Percentiles rank a stretch among this genome's conserved stretches.
Evolutionary conservation across 2,888 invertebrate species (phyloP).

Genomic region (Dione juno): DNA sequence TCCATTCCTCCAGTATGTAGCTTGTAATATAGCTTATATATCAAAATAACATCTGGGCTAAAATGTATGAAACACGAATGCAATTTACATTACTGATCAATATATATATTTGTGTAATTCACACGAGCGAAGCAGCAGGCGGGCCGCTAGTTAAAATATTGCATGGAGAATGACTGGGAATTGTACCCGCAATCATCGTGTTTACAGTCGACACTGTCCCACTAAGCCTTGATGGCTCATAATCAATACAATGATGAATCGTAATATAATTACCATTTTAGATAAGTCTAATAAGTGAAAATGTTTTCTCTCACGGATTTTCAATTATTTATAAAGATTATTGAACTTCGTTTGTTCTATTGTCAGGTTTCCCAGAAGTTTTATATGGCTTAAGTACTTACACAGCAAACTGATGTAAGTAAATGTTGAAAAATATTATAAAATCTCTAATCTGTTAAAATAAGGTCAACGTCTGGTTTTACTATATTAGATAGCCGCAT

Average conservation of each 20-base stretch:
- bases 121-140: no score
- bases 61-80: no score
- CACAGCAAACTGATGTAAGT: background rate
- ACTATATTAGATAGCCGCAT: no score
- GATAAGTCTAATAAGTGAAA: background rate
- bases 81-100: no score
- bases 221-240: background rate
- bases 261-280: background rate
- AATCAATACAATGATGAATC: background rate
- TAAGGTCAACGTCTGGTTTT: no score
- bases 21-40: no score
- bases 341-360: constrained; percentile 22
- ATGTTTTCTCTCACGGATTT: constrained; percentile 30
- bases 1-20: no score
- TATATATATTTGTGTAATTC: no score
- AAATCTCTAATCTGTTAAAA: no score
- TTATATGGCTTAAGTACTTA: background rate
- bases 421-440: background rate
- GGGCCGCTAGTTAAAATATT: no score
- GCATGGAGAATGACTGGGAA: no score
- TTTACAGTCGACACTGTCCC: background rate
- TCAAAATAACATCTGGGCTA: no score
- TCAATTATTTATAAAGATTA: constrained; percentile 19
- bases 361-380: constrained; percentile 17
- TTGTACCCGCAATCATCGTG: background rate